phyloP scores from a whole-genome alignment of 2,113 vertebrate genomes.

The Charadrius vociferus region DNA sequence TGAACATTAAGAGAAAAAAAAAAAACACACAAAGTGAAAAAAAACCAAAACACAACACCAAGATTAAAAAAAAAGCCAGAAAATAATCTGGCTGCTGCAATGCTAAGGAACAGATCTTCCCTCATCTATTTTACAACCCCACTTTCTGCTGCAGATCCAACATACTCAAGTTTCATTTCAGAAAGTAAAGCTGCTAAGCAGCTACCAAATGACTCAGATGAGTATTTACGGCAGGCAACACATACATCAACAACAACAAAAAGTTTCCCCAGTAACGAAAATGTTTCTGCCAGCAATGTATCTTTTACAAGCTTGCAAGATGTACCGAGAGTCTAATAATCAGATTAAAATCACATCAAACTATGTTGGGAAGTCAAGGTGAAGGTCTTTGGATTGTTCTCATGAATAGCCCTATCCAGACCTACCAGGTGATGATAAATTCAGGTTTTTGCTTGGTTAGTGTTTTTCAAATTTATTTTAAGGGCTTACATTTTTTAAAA shows the following conservation, averaged over 20 bases:
- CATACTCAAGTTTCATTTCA: slow-evolving; percentile 47
- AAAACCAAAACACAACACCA: neutral
- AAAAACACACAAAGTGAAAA: neutral
- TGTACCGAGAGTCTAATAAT: slow-evolving; percentile 65
- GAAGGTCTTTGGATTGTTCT: slow-evolving; percentile 63
- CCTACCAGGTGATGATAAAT: slow-evolving; percentile 57
- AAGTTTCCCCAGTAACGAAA: slow-evolving; percentile 45
- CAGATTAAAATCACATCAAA: slow-evolving; percentile 72
- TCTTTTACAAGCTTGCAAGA: slow-evolving; percentile 73
- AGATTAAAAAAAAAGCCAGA: neutral
- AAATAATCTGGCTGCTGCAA: neutral
- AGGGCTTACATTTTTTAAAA: slow-evolving; percentile 25
- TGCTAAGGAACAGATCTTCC: neutral
- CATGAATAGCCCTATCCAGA: slow-evolving; percentile 50
- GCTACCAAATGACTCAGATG: slow-evolving; percentile 51
- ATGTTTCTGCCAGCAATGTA: slow-evolving; percentile 60
- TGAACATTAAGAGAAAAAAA: neutral
- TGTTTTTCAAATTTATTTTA: slow-evolving; percentile 61
- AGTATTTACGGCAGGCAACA: slow-evolving; percentile 65
- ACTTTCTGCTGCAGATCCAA: neutral
- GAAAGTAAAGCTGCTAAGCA: slow-evolving; percentile 68
- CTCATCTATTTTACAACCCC: neutral
- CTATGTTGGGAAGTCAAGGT: slow-evolving; percentile 57
- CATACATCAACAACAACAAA: slow-evolving; percentile 58
- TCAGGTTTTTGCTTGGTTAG: slow-evolving; percentile 39